A percentile compares a stretch with the other conserved stretches of the same genome.
Conservation (phyloP, 2,113 vertebrate species). For the Marcusenius ussheri region DNA sequence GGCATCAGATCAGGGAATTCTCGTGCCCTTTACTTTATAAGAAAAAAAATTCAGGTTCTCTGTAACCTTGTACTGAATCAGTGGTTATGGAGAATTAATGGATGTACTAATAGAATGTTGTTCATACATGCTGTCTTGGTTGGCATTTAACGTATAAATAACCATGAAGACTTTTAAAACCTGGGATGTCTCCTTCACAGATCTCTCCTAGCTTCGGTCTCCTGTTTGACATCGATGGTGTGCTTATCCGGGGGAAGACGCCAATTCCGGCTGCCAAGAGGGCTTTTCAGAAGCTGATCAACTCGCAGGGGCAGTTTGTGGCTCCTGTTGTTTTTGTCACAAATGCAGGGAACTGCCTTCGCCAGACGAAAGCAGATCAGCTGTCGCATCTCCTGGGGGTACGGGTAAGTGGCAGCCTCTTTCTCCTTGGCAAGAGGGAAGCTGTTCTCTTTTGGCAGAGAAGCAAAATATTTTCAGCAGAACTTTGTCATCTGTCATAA, state of each 20-base stretch:
- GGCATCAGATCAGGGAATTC: neutral
- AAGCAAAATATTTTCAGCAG: neutral
- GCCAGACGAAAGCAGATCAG: slow-evolving; percentile 73
- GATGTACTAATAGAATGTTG: neutral
- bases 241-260: slow-evolving; percentile 69
- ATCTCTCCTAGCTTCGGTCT: slow-evolving; percentile 65
- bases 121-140: neutral
- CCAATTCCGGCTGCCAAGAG: slow-evolving; percentile 70
- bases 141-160: neutral
- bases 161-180: neutral
- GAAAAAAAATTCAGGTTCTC: neutral
- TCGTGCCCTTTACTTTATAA: neutral
- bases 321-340: slow-evolving; percentile 84
- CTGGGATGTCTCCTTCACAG: slow-evolving; percentile 5
- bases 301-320: slow-evolving; percentile 63
- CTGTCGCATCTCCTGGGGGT: slow-evolving; percentile 71
- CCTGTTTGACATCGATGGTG: slow-evolving; percentile 79
- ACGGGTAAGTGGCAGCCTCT: slow-evolving; percentile 58
- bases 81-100: neutral
- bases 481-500: neutral
- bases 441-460: neutral
- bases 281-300: slow-evolving; percentile 71
- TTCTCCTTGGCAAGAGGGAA: neutral
- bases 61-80: neutral
- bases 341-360: slow-evolving; percentile 78